Conservation (phyloP, 2,113 vertebrate species). For the Syrmaticus mikado region DNA sequence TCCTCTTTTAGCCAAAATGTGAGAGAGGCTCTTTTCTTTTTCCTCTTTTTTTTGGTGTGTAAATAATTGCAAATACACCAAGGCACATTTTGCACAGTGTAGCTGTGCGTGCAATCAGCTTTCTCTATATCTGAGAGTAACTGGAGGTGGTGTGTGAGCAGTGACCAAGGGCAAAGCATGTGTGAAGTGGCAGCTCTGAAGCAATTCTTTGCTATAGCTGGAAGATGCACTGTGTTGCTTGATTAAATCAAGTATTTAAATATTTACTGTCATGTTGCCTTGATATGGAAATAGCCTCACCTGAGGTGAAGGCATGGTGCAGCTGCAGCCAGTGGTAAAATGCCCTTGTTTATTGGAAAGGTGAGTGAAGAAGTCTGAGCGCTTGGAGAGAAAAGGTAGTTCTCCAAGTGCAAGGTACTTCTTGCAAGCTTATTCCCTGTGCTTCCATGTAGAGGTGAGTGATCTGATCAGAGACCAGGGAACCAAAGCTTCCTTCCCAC, state of each 20-base stretch:
- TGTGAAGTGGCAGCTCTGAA: neutral
- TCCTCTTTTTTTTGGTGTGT: neutral
- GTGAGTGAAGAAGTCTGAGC: neutral
- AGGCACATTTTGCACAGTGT: neutral
- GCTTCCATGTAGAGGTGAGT: neutral
- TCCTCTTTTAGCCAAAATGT: constrained; percentile 9
- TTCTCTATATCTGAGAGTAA: neutral
- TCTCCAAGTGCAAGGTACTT: neutral
- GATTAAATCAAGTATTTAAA: neutral
- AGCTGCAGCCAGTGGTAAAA: neutral
- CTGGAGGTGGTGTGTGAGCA: fast-evolving
- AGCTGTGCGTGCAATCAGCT: neutral
- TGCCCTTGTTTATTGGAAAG: neutral
- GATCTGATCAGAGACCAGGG: neutral
- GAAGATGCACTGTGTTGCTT: neutral
- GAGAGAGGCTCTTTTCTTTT: neutral
- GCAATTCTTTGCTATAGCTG: neutral
- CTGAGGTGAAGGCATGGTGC: neutral
- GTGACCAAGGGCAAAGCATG: neutral
- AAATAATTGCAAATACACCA: neutral
- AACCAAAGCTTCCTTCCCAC: neutral
- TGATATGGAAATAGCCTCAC: neutral
- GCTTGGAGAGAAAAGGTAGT: neutral
- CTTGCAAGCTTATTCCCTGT: neutral
- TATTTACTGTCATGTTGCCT: neutral